These are phyloP conservation scores for Drosophila lowei DNA, from an alignment of 1,140 invertebrate genomes.

Conservation along the genomic window DNA sequence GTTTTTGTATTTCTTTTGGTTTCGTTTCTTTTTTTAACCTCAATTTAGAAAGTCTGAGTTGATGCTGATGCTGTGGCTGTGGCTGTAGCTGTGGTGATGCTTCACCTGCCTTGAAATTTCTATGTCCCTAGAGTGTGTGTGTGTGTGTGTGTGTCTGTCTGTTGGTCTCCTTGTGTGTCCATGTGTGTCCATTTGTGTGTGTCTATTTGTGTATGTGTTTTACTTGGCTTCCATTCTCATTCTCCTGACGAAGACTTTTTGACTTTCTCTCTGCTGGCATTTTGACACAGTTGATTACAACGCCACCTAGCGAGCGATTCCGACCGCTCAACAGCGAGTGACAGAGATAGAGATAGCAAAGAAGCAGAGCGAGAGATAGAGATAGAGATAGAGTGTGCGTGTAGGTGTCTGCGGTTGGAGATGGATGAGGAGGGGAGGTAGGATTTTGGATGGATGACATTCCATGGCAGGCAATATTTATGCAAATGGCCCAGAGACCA, in stretches of 20 bases:
- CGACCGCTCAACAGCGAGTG: conserved; percentile 14
- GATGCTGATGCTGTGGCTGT: conserved; percentile 20
- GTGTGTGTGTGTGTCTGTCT: conserved; percentile 6
- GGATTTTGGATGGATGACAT: no score
- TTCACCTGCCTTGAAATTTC: conserved; percentile 63
- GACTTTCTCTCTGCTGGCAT: conserved; percentile 71
- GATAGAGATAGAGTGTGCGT: no score
- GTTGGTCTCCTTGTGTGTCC: conserved; percentile 26
- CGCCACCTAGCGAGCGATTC: conserved; percentile 66
- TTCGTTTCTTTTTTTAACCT: conserved; percentile 67
- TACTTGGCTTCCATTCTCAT: conserved; percentile 45
- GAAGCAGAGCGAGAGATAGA: no score
- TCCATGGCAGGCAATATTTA: conserved; percentile 58
- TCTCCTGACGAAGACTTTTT: conserved; percentile 50
- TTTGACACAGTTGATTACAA: conserved; percentile 79
- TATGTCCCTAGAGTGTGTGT: conserved; percentile 12
- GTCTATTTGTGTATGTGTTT: conserved; percentile 61
- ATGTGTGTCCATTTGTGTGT: conserved; percentile 26
- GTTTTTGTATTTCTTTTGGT: conserved; percentile 4
- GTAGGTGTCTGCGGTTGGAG: conserved; percentile 6
- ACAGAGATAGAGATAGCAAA: no score
- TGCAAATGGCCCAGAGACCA: conserved; percentile 66
- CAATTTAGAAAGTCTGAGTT: conserved; percentile 49
- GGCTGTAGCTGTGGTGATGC: conserved; percentile 47
- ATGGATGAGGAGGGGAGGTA: not conserved